Evolutionary conservation across 2,888 invertebrate genomes (phyloP).

Genomic region (Eupithecia centaureata): DNA sequence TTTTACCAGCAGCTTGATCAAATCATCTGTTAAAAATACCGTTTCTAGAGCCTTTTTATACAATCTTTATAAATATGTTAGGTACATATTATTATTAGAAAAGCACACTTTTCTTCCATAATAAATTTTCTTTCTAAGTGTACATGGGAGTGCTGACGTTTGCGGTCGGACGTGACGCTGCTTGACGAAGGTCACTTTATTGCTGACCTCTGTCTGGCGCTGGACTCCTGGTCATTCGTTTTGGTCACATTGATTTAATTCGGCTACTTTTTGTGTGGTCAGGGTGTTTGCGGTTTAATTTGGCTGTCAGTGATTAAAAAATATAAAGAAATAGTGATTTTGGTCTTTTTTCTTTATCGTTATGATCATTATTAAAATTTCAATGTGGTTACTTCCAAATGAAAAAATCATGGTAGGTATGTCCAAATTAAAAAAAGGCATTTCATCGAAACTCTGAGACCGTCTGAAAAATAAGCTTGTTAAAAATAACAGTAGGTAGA

Average conservation of each 20-base stretch:
- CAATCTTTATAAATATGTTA: neutral
- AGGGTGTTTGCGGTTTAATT: slow-evolving; percentile 31
- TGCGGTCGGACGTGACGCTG: slow-evolving; percentile 77
- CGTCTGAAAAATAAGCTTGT: neutral
- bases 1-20: neutral
- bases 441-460: neutral
- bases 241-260: slow-evolving; percentile 63
- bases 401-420: neutral
- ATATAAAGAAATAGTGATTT: too few species aligned
- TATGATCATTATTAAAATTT: neutral
- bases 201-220: slow-evolving; percentile 81
- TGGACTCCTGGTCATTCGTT: slow-evolving; percentile 72
- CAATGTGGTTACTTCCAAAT: too few species aligned
- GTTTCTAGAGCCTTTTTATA: neutral
- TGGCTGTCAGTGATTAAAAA: neutral
- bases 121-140: slow-evolving; percentile 34
- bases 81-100: too few species aligned
- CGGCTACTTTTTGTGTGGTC: slow-evolving; percentile 49
- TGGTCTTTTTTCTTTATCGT: neutral
- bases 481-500: neutral
- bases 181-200: slow-evolving; percentile 82
- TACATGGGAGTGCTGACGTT: slow-evolving; percentile 48
- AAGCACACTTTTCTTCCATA: neutral
- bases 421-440: neutral
- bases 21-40: neutral